phyloP scores from a whole-genome alignment of 2,113 vertebrate species.

The Coreoperca whiteheadi region DNA sequence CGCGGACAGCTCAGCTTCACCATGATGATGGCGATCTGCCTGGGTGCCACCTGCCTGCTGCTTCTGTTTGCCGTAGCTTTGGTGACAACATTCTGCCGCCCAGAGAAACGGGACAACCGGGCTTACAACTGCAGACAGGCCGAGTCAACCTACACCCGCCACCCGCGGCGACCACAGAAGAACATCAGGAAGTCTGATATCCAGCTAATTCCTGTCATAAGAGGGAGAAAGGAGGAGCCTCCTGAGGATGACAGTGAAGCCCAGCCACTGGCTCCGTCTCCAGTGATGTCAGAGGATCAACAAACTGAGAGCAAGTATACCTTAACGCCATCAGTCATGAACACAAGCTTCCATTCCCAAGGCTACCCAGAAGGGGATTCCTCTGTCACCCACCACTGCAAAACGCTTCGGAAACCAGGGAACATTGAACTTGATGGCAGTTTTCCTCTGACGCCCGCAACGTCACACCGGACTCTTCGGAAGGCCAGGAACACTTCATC shows the following conservation, averaged over 20 bases:
- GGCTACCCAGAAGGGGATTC: conserved; percentile 63
- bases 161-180: conserved; percentile 92
- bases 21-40: conserved; percentile 85
- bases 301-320: conserved; percentile 81
- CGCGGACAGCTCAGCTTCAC: conserved; percentile 83
- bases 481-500: conserved; percentile 77
- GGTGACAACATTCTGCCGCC: conserved; percentile 87
- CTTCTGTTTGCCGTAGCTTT: conserved; percentile 86
- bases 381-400: conserved; percentile 47
- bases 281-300: conserved; percentile 65
- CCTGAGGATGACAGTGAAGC: conserved; percentile 62
- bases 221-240: conserved; percentile 81
- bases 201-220: conserved; percentile 89
- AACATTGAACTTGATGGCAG: conserved; percentile 78
- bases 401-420: conserved; percentile 78
- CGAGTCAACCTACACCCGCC: conserved; percentile 89
- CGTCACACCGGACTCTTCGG: conserved; percentile 73
- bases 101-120: conserved; percentile 88
- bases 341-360: conserved; percentile 88
- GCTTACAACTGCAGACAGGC: conserved; percentile 97
- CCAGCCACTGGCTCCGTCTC: conserved; percentile 47
- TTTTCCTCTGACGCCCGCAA: conserved; percentile 69
- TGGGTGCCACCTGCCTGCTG: conserved; percentile 84
- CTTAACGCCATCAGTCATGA: conserved; percentile 82
- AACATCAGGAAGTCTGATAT: conserved; percentile 95